These are phyloP conservation scores for Porites rus DNA, from an alignment of 92 coral and sea anemone genomes.

Conservation along the genomic window DNA sequence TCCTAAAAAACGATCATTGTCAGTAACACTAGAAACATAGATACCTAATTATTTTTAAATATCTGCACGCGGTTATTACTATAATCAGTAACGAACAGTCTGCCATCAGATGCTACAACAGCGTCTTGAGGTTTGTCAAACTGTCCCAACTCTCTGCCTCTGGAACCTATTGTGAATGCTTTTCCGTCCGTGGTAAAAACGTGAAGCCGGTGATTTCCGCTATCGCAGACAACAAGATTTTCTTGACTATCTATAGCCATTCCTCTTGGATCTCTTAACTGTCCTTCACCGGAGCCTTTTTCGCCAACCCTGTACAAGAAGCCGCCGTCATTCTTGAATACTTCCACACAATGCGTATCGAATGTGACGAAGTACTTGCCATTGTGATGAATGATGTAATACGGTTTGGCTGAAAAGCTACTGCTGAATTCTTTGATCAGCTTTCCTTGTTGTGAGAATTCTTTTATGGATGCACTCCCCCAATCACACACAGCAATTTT, in stretches of 20 bases:
- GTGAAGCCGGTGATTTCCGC: constrained; percentile 86
- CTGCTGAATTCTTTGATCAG: constrained; percentile 55
- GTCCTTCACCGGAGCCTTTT: constrained; percentile 50
- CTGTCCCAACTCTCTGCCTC: constrained; percentile 73
- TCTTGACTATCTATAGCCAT: constrained; percentile 67
- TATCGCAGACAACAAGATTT: constrained; percentile 78
- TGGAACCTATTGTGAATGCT: constrained; percentile 66
- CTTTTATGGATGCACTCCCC: constrained; percentile 74
- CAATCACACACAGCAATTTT: constrained; percentile 77
- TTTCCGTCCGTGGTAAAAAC: constrained; percentile 79
- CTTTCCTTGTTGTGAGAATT: constrained; percentile 76
- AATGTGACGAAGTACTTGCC: constrained; percentile 73
- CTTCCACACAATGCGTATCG: constrained; percentile 76
- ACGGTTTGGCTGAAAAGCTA: constrained; percentile 72
- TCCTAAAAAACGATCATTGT: no score
- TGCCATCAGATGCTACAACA: constrained; percentile 59
- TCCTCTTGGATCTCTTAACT: constrained; percentile 84
- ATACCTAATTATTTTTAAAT: constrained; percentile 21
- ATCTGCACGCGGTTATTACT: constrained; percentile 77
- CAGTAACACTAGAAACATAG: background rate
- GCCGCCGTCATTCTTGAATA: constrained; percentile 61
- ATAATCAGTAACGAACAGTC: constrained; percentile 74
- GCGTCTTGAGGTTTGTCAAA: constrained; percentile 84
- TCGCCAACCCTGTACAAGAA: constrained; percentile 75
- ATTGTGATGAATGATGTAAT: constrained; percentile 74